A percentile compares a stretch with the other conserved stretches of the same genome.
Conservation (phyloP, 2,113 vertebrate species). For the Phalacrocorax pelagicus region DNA sequence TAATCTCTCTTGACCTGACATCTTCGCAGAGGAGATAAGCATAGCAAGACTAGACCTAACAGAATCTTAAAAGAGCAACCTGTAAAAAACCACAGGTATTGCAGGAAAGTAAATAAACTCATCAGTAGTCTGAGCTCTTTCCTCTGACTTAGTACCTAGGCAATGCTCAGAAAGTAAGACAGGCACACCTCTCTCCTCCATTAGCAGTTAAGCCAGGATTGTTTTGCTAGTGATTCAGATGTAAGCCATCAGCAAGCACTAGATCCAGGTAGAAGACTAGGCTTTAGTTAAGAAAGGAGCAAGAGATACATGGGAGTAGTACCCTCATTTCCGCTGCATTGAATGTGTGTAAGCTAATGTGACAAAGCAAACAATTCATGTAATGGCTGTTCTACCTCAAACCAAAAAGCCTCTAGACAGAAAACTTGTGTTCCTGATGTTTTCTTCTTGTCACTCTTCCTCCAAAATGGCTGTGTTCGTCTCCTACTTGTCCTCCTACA, state of each 20-base stretch:
- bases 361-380: background rate
- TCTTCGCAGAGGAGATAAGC: background rate
- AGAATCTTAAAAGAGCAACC: background rate
- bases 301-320: background rate
- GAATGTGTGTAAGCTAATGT: background rate
- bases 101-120: background rate
- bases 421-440: background rate
- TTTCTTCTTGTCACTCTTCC: background rate
- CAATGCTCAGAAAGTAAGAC: background rate
- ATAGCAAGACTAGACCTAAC: background rate
- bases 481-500: slow-evolving; percentile 22
- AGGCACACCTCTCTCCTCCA: background rate
- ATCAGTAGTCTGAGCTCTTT: background rate
- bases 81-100: background rate
- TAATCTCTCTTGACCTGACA: background rate
- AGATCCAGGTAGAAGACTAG: background rate
- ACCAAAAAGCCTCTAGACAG: background rate
- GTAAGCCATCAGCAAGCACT: background rate
- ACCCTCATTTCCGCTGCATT: background rate
- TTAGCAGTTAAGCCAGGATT: background rate
- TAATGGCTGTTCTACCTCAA: background rate
- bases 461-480: background rate
- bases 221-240: background rate
- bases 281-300: background rate
- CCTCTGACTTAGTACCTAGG: background rate